Conservation (phyloP, 2,797 vertebrate genomes). For the Paratrypauchen microcephalus region DNA sequence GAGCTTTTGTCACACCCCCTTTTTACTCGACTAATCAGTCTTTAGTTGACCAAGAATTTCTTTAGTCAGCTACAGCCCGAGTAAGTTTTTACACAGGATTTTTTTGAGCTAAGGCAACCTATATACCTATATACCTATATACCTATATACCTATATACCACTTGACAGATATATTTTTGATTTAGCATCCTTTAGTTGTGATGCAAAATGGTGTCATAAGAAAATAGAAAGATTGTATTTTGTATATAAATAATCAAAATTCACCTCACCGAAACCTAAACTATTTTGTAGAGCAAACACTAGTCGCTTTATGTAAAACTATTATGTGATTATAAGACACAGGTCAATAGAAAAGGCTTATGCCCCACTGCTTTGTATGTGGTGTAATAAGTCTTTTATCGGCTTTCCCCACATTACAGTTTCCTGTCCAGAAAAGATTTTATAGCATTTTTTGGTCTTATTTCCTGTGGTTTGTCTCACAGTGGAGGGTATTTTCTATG, state of each 20-base stretch:
- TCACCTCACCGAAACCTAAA: neutral
- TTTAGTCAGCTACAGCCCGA: too few relatives aligned
- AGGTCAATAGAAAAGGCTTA: constrained; percentile 21
- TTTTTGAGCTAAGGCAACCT: too few relatives aligned
- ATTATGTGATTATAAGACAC: neutral
- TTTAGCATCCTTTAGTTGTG: neutral
- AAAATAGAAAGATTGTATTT: neutral
- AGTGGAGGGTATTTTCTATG: neutral
- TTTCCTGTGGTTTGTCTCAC: neutral
- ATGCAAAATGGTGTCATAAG: neutral
- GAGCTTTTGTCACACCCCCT: too few relatives aligned
- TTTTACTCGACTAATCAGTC: too few relatives aligned
- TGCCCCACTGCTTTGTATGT: constrained; percentile 7
- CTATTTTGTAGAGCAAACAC: neutral
- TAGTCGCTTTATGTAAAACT: neutral
- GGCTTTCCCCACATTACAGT: constrained; percentile 42
- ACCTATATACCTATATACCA: too few relatives aligned
- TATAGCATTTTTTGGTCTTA: neutral
- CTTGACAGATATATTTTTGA: too few relatives aligned
- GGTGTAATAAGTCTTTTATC: constrained; percentile 41
- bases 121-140: too few relatives aligned
- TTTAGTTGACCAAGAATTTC: too few relatives aligned
- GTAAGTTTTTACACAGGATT: too few relatives aligned
- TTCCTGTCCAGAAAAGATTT: constrained; percentile 19
- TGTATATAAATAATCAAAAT: neutral